Evolutionary conservation across 2,888 invertebrate genomes (phyloP), one percentile per base, ranked within the genome.

Genomic region (Conus canariensis): DNA sequence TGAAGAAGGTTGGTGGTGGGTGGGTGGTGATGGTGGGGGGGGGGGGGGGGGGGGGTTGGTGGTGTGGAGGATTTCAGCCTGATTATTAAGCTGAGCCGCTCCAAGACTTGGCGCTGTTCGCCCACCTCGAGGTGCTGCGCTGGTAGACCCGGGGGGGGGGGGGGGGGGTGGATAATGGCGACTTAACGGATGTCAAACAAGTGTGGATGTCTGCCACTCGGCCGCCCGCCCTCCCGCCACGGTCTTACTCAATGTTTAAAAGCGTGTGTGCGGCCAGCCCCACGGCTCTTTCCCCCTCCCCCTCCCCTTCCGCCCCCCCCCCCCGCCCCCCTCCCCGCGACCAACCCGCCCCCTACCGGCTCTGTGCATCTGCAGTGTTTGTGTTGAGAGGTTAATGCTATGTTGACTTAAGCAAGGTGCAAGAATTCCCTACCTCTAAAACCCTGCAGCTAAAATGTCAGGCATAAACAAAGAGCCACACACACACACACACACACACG

Each of bases 141-240:
- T 14, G 16, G 64, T 5, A 64, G 16, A 16, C 64, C 64, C 64
- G 3, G 70, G 70, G 22, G 86, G 64, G 7, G 22, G 85, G 60
- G 22, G 3, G n/a, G n/a, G n/a, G 16, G 60, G 60, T 60, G 86
- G 67, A 67, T 86, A 12, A 8, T 60, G 45, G 64, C 60, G 86
- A 67, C 86, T 86, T 86, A 86, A 86, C 64, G 86, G 7, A 86
- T 86, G 86, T 86, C 86, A 86, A 86, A 86, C 86, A 86, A 86
- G 86, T 86, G 86, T 86, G 59, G n/a, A 86, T 64, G 59, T 64
- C 86, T 86, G 86, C 86, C 86, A 86, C 64, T 67, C 45, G 19
- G 64, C 16, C 64, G 64, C 10, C 30, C 64, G 58, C 60, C n/a
- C 64, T 67, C 60, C 86, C n/a, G 19, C 64, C 64, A 58, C 22